These are phyloP conservation scores for Notolepis coatsorum DNA, from an alignment of 2,797 vertebrate genomes.

Conservation along the genomic window DNA sequence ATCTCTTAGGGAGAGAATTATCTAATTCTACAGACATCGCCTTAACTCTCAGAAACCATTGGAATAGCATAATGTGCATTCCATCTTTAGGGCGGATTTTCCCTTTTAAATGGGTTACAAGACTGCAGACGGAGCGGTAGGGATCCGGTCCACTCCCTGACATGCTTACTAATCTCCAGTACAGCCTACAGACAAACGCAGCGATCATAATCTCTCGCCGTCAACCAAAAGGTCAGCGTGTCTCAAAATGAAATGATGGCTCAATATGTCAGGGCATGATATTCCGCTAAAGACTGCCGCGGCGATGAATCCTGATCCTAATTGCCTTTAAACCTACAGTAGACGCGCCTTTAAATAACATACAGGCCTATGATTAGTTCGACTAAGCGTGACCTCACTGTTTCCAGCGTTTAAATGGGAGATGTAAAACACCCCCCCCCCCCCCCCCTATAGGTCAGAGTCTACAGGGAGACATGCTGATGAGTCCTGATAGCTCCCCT, in stretches of 20 bases:
- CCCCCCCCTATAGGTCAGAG: conserved; percentile 8
- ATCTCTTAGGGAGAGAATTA: too few species aligned
- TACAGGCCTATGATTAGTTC: neutral
- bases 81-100: too few species aligned
- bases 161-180: conserved; percentile 62
- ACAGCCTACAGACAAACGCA: neutral
- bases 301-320: too few species aligned
- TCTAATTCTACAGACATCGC: too few species aligned
- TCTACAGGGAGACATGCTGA: conserved; percentile 15
- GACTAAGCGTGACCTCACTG: neutral
- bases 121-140: too few species aligned
- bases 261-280: neutral
- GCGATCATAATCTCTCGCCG: neutral
- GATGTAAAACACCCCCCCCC: neutral
- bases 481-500: conserved; percentile 13
- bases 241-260: neutral
- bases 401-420: neutral
- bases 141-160: too few species aligned
- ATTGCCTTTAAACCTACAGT: too few species aligned
- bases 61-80: too few species aligned
- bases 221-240: neutral
- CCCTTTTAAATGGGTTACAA: too few species aligned
- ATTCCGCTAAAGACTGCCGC: neutral
- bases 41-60: too few species aligned
- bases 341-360: too few species aligned